These are phyloP conservation scores for Himalopsyche kuldschensis DNA, from an alignment of 2,888 invertebrate species.

Conservation along the genomic window DNA sequence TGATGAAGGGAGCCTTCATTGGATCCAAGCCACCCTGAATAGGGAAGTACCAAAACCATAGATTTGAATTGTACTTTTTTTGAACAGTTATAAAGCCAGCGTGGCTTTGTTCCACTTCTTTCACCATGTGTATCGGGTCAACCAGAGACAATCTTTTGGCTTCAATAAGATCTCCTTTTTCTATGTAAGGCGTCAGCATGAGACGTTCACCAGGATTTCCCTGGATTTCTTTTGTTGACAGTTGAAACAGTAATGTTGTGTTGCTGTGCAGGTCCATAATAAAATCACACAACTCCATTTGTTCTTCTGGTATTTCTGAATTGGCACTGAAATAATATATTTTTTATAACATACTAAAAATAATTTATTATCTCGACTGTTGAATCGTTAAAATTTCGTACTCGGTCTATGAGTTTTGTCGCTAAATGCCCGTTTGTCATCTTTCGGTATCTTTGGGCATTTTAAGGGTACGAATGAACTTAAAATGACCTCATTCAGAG, in stretches of 20 bases:
- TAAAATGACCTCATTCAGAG: no score
- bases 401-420: no score
- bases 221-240: neutral
- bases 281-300: neutral
- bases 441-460: no score
- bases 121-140: constrained; percentile 49
- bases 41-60: constrained; percentile 87
- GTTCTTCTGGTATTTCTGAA: neutral
- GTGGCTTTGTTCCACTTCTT: constrained; percentile 53
- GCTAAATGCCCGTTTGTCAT: no score
- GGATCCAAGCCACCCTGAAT: constrained; percentile 56
- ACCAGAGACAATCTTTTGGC: constrained; percentile 55
- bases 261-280: neutral
- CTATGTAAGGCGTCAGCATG: constrained; percentile 60
- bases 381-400: no score
- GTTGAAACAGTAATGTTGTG: neutral
- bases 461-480: no score
- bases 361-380: no score
- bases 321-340: neutral
- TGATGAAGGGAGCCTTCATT: constrained; percentile 58
- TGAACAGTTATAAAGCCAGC: constrained; percentile 66
- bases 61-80: constrained; percentile 73
- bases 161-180: constrained; percentile 55
- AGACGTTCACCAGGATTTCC: constrained; percentile 55
- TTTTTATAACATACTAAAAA: no score